Base-by-base conservation (phyloP, 30 jellyfish, hydroid and myxozoan species). In the Aurelia aurita complex sp. Pacific region DNA sequence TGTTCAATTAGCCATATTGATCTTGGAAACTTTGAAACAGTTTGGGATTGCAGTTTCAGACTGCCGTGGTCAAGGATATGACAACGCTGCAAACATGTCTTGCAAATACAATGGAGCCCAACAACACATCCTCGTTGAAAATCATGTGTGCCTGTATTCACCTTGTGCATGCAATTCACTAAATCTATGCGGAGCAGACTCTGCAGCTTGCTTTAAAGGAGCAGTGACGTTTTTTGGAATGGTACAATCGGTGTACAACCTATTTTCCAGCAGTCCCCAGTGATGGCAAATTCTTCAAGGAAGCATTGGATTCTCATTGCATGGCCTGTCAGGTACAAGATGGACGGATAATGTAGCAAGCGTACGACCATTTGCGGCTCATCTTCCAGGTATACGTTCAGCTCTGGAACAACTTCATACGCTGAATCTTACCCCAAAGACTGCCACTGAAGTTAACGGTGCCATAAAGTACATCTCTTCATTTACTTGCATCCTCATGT, bases 151-250 rank as follows among this genome's bases (percentile, higher is more conserved):
- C 89, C 73, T 69, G 15, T 77, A 67, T 65, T 79, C 85, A 53
- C 86, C 91, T 61, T 77, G 91, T 78, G 96, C 95, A 34, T 77
- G 84, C 69, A 85, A 75, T 79, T 74, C 95, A 17, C 89, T 85
- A 78, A 64, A 76, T 70, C 95, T 85, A 35, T 77, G 88, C 54
- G 95, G 91, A 52, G 85, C 74, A 63, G 82, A 54, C 12, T 16
- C 65, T 54, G 65, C 29, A 23, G 29, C 29, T 23, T 23, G 29
- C 29, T 23, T 54, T 51, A 68, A 35, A 64, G 85, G 64, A 65
- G 89, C 95, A 16, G 83, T 63, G 32, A 74, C 90, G 38, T 85
- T 64, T 69, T 64, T 76, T 69, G 90, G 79, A 54, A 54, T 54
- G 65, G 16, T 23, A 23, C 29, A 23, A 23, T 0, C 29, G 29